Evolutionary conservation across 2,113 vertebrate genomes (phyloP), one percentile per base, ranked within the genome.

Genomic region (Buteo buteo): DNA sequence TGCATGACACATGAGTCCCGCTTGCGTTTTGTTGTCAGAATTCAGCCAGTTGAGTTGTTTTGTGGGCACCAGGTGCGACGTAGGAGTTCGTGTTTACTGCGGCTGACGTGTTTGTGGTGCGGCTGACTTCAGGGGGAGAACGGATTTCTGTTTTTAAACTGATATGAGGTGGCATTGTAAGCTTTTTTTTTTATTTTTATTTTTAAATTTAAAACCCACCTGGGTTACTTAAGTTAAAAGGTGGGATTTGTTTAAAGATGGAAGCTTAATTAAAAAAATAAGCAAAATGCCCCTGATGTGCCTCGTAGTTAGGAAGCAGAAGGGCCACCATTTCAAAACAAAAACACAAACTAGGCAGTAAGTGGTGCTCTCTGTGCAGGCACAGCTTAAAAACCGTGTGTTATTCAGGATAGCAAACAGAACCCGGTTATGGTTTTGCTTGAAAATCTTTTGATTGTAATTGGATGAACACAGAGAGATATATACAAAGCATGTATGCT

Each of bases 261-360:
- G 36, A 47, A 59, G 45, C 50, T 81, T 31, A 81, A 57, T 92
- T 82, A 44, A 78, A 86, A 93, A 91, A 64, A 45, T 21, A 52
- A 77, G 14, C 21, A 61, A 77, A 66, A 54, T 40, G 7, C 32
- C 24, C 54, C 38, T 32, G 9, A 9, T 74, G 16, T 84, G 40
- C 44, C 24, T 72, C 4, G 28, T 61, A 40, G 40, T 73, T 58
- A 49, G 59, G 38, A 93, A 94, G 89, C 58, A 67, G 50, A 84
- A 82, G 66, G 55, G 73, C 90, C 84, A 96, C 93, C 91, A 91
- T 97, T 94, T 95, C 91, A 90, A 82, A 95, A 90, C 47, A 36
- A 80, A 94, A 70, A 7, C 86, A 62, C 54, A 50, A 96, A 91
- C 44, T 93, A 70, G 86, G 49, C 73, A 89, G 77, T 34, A 54